These are phyloP conservation scores for Ammodytes dubius DNA, from an alignment of 2,113 vertebrate species.

Conservation along the genomic window DNA sequence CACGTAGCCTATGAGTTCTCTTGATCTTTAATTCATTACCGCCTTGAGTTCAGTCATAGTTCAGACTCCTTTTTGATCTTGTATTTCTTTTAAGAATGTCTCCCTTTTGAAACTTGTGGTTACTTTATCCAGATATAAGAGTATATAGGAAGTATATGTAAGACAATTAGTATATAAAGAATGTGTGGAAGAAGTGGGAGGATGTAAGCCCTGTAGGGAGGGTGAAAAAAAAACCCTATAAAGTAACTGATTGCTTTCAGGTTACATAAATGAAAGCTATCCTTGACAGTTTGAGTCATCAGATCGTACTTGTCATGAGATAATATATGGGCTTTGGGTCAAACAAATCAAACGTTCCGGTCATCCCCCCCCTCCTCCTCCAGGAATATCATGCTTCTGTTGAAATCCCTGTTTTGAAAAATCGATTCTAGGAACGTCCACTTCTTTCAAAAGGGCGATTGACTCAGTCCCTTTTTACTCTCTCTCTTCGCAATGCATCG, in stretches of 20 bases:
- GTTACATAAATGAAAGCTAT: conserved; percentile 15
- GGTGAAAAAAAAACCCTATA: not conserved
- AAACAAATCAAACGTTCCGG: not conserved
- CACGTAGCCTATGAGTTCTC: conserved; percentile 52
- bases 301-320: conserved; percentile 6
- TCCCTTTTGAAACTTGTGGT: not conserved
- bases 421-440: not conserved
- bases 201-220: not conserved
- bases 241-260: conserved; percentile 17
- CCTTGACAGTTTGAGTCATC: conserved; percentile 15
- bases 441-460: conserved; percentile 1
- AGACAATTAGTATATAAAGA: not conserved
- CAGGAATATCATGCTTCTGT: conserved; percentile 17
- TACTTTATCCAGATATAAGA: conserved; percentile 11
- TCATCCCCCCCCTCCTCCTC: not conserved
- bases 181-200: conserved; percentile 3
- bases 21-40: conserved; percentile 78
- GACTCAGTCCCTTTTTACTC: not conserved
- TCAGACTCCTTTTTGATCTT: conserved; percentile 49
- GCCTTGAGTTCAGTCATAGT: conserved; percentile 73
- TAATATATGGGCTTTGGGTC: conserved; percentile 6
- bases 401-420: conserved; percentile 22
- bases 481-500: conserved; percentile 11
- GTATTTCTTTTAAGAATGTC: conserved; percentile 3
- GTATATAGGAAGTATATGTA: not conserved